These are phyloP conservation scores for Hoplias malabaricus DNA, from an alignment of 2,113 vertebrate genomes.

Conservation along the genomic window DNA sequence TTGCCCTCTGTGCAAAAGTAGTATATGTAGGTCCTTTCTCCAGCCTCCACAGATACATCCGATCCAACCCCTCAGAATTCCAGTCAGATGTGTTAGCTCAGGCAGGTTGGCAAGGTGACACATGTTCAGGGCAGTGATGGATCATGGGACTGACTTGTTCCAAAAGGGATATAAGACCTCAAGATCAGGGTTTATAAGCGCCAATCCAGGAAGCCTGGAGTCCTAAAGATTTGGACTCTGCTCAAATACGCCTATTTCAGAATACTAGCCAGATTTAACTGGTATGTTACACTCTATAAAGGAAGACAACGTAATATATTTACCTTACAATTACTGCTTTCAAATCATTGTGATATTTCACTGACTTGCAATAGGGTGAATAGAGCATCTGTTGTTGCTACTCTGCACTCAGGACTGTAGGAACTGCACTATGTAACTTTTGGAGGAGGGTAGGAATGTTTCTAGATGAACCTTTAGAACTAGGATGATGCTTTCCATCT, in stretches of 20 bases:
- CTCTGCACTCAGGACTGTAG: too few species aligned
- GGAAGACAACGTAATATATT: too few species aligned
- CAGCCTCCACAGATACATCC: neutral
- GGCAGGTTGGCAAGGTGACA: neutral
- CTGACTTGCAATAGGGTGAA: too few species aligned
- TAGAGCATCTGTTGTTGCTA: too few species aligned
- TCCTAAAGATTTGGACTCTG: neutral
- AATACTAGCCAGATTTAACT: neutral
- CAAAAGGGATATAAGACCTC: neutral
- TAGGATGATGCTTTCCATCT: too few species aligned
- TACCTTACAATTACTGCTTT: too few species aligned
- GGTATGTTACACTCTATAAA: neutral
- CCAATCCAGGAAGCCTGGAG: neutral
- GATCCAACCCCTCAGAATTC: neutral
- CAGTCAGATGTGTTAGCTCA: constrained; percentile 2
- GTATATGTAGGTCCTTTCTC: neutral
- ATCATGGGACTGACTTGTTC: neutral
- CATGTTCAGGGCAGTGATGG: neutral
- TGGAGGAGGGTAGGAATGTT: too few species aligned
- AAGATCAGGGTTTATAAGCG: neutral
- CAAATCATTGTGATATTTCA: too few species aligned
- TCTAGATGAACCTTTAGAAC: neutral
- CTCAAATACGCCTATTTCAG: neutral
- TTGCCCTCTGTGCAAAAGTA: neutral
- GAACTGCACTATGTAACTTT: too few species aligned